Evolutionary conservation across 2,113 vertebrate genomes (phyloP).

Genomic region (Tilapia sparmanii): DNA sequence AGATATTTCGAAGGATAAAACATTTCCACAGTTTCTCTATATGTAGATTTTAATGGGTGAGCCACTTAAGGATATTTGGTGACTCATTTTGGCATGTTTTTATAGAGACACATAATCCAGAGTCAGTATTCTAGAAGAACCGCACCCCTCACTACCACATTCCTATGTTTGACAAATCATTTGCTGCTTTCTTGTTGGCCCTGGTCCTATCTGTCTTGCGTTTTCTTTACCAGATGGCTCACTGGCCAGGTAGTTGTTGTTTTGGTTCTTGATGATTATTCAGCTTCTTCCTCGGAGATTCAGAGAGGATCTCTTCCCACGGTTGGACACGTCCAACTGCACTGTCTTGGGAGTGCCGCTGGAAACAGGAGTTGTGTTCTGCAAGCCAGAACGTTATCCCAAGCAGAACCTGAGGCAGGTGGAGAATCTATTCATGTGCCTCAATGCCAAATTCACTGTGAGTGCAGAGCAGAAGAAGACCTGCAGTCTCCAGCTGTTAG

Average conservation of each 20-base stretch:
- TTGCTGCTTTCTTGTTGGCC: background rate
- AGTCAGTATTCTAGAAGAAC: background rate
- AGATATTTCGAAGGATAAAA: background rate
- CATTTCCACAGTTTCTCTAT: background rate
- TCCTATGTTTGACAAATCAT: background rate
- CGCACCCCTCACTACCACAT: background rate
- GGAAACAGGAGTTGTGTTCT: background rate
- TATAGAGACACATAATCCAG: background rate
- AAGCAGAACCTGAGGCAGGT: background rate
- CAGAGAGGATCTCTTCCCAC: background rate
- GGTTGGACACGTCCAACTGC: background rate
- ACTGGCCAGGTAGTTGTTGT: background rate
- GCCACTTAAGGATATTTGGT: background rate
- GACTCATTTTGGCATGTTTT: background rate
- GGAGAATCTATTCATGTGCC: background rate
- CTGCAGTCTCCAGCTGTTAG: background rate
- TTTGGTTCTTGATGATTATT: background rate
- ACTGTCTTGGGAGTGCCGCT: background rate
- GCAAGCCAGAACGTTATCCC: background rate
- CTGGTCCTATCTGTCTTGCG: background rate
- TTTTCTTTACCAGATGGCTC: background rate
- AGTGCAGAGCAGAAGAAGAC: background rate
- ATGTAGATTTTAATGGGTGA: background rate
- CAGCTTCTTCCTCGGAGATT: background rate
- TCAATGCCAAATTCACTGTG: background rate